Base-by-base conservation (phyloP, 1,140 invertebrate genomes). In the Drosophila cardini region DNA sequence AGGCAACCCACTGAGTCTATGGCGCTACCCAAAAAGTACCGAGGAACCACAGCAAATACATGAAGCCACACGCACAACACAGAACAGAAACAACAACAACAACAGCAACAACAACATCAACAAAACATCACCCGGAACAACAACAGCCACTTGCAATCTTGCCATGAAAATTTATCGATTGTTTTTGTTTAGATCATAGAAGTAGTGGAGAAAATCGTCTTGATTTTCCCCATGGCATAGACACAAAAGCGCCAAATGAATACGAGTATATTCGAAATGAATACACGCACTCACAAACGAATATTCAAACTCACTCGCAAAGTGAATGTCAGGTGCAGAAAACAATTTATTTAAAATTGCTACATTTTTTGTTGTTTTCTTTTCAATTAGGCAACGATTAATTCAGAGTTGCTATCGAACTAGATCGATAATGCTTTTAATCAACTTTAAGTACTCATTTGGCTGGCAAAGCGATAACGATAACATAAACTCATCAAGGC, bases 161-260 rank as follows among this genome's bases (percentile, higher is more conserved):
- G 75, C 83, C 76, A 50, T 70, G 84, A 78, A 80, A 86, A 86
- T 86, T 86, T 86, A 86, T 86, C 83, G 83, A 86, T 89, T 86
- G 83, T 86, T 86, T 83, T 86, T 89, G 79, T 86, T 86, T 86
- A 85, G 77, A 85, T 60, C 76, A 76, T 77, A 56, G 52, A 52
- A 26, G 21, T 26, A 26, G 21, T 26, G 53, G 40, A 57, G 58
- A 58, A 16, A 68, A 70, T 74, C 42, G 34, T 13, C 69, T 67
- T 26, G 4, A 26, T 3, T 26, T 73, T 63, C 52, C 10, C 40
- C 18, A 63, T 72, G 61, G 62, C 86, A 89, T 83, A 86, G 83
- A 86, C 83, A 86, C 83, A 83, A 86, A 86, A 86, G 83, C 83
- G 83, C 83, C 83, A 86, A 45, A 45, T 45, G 70, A 57, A 63